These are phyloP conservation scores for Acanthosoma haemorrhoidale DNA, from an alignment of 2,888 invertebrate genomes.

Conservation along the genomic window DNA sequence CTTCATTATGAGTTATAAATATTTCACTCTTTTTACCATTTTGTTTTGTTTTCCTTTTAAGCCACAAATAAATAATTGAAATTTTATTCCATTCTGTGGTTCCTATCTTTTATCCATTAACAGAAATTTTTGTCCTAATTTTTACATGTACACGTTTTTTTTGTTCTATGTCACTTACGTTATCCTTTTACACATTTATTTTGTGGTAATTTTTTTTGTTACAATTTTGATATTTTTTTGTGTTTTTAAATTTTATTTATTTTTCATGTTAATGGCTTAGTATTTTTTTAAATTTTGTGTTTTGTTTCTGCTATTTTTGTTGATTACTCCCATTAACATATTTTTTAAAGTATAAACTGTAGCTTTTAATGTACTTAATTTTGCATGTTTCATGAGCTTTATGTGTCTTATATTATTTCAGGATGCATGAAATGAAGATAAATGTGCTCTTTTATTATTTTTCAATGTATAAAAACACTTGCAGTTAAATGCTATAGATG, in stretches of 20 bases:
- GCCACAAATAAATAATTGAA: too few species aligned
- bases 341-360: not conserved
- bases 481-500: too few species aligned
- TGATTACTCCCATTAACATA: not conserved
- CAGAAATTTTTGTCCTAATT: not conserved
- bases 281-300: not conserved
- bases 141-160: not conserved
- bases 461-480: too few species aligned
- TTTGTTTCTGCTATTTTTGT: not conserved
- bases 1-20: too few species aligned
- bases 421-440: not conserved
- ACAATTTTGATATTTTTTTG: not conserved
- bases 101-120: slow-evolving; percentile 44
- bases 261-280: not conserved
- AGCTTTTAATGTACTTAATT: not conserved
- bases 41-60: too few species aligned
- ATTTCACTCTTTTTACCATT: too few species aligned
- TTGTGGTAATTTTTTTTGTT: slow-evolving; percentile 24
- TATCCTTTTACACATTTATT: slow-evolving; percentile 30
- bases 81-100: not conserved
- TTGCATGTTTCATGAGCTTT: not conserved
- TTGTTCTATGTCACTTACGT: slow-evolving; percentile 41
- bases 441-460: too few species aligned
- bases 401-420: not conserved
- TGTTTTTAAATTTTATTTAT: slow-evolving; percentile 28